A percentile compares a stretch with the other conserved stretches of the same genome.
Conservation (phyloP, 2,797 vertebrate genomes). For the Muscicapa comitata region DNA sequence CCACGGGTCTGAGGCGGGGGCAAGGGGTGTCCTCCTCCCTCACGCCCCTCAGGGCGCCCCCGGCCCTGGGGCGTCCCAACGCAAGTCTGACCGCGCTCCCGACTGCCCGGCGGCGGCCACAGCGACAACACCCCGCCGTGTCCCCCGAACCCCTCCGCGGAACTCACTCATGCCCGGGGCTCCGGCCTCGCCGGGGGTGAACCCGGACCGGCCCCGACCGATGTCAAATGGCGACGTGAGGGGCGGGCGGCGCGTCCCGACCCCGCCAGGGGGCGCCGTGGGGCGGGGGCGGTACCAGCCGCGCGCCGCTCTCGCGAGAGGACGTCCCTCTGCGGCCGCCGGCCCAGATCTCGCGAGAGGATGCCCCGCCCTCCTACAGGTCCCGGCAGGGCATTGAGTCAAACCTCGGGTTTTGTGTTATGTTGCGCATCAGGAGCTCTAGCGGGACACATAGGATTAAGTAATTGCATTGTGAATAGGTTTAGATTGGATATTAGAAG, state of each 20-base stretch:
- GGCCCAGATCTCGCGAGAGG: neutral
- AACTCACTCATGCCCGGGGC: neutral
- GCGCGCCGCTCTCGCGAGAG: neutral
- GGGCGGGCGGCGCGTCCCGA: no score
- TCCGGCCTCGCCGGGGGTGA: neutral
- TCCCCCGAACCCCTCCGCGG: neutral
- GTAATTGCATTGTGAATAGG: neutral
- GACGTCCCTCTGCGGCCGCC: accelerated
- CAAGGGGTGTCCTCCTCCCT: neutral
- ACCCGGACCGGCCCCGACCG: neutral
- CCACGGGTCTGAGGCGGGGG: neutral
- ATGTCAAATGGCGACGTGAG: neutral
- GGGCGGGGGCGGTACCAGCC: neutral
- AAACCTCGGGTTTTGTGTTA: accelerated
- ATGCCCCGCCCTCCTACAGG: accelerated
- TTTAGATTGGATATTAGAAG: neutral
- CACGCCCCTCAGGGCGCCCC: neutral
- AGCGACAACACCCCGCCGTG: no score
- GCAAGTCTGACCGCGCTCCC: neutral
- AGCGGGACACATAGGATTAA: neutral
- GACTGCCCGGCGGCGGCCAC: neutral
- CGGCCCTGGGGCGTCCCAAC: neutral
- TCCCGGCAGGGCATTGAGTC: accelerated
- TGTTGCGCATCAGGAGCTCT: accelerated
- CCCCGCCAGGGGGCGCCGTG: neutral